Evolutionary conservation across 2,888 invertebrate species (phyloP), one percentile per base, ranked within the genome.

Genomic region (Malthinus flaveolus): DNA sequence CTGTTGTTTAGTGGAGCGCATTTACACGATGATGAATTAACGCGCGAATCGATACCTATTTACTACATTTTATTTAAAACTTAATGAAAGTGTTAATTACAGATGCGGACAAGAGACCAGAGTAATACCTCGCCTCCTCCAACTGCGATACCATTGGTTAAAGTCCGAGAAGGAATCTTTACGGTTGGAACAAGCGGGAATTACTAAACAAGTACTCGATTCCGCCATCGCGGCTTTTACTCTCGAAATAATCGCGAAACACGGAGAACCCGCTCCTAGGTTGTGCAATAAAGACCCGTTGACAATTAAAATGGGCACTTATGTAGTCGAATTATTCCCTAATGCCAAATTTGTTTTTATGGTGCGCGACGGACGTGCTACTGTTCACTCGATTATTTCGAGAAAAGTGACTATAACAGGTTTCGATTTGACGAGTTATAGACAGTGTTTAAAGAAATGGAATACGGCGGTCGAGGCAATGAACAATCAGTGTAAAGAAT

Each of bases 231-330:
- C 97, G 34, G 92, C 97, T 44, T 99, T 99, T 81, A 95, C 97
- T 73, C 82, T 97, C 65, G 97, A 97, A 81, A 92, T 97, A 74
- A 96, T 97, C 71, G 95, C 94, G 59, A 89, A 91, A 68, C 97
- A 99, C 81, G 98, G 98, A 39, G 95, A 95, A 73, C 91, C 95
- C 31, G 97, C 98, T 51, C 88, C 93, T 61, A 84, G 97, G 49
- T 86, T 98, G 63, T 99, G 99, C 84, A 99, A 99, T 84, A 99
- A 99, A 81, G 99, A 99, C 82, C 99, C 99, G 49, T 88, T 99
- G 68, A 97, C 97, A 56, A 85, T 99, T 68, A 97, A 97, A 82
- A 96, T 96, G 85, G 96, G 96, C 74, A 89, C 91, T 51, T 98
- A 95, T 79, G 89, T 99, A 71, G 87, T 93, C 64, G 91, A 94